Evolutionary conservation across 2,888 invertebrate species (phyloP).

Genomic region (Scrobipalpa atriplicella): DNA sequence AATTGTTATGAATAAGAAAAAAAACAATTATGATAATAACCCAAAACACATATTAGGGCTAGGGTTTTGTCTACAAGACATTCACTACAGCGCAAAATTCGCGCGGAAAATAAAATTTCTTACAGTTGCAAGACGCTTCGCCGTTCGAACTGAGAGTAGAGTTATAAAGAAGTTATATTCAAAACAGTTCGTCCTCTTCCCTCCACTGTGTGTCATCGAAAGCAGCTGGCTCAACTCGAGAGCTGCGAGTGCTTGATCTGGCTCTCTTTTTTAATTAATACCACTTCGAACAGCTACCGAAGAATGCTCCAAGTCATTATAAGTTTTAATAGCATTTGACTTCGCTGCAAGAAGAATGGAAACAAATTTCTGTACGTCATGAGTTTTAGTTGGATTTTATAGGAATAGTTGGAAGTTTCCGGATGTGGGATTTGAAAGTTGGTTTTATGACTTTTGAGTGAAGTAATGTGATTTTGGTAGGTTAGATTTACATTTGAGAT

Average conservation of each 20-base stretch:
- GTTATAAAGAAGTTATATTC: too few species aligned
- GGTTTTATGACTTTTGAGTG: neutral
- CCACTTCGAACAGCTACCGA: constrained; percentile 76
- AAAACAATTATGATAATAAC: too few species aligned
- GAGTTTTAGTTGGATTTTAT: constrained; percentile 55
- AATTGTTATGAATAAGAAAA: too few species aligned
- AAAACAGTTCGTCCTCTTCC: neutral
- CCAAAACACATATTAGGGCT: too few species aligned
- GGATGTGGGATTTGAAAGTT: constrained; percentile 9
- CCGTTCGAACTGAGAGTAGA: too few species aligned
- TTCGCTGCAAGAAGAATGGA: constrained; percentile 60
- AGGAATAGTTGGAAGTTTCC: constrained; percentile 5
- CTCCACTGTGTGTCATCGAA: neutral
- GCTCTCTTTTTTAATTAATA: constrained; percentile 80
- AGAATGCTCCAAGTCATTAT: constrained; percentile 81
- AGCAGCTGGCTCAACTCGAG: constrained; percentile 29
- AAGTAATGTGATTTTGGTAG: neutral
- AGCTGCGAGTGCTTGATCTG: constrained; percentile 49
- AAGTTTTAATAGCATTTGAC: constrained; percentile 81
- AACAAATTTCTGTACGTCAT: constrained; percentile 70
- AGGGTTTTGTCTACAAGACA: too few species aligned
- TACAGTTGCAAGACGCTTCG: too few species aligned
- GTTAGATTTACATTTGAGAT: too few species aligned
- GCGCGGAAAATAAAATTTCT: too few species aligned
- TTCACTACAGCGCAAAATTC: too few species aligned